Conservation (phyloP, 2,888 invertebrate genomes). For the Epinotia demarniana region DNA sequence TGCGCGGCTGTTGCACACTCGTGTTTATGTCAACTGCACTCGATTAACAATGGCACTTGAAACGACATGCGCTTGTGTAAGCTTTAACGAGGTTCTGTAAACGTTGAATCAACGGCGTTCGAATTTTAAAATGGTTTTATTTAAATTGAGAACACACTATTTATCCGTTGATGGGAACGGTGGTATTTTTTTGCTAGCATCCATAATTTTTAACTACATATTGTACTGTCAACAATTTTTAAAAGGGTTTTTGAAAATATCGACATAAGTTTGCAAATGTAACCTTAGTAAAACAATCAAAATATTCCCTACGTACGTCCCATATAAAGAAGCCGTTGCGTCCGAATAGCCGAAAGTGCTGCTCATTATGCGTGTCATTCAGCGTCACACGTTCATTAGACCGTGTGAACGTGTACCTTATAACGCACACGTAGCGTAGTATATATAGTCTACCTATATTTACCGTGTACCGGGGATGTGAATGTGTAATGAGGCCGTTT, state of each 20-base stretch:
- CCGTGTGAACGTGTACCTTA: slow-evolving; percentile 13
- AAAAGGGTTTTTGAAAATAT: too few relatives aligned
- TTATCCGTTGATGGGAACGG: neutral
- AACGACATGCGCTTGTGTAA: slow-evolving; percentile 11
- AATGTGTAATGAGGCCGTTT: slow-evolving; percentile 23
- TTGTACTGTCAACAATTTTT: too few relatives aligned
- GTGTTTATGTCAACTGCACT: slow-evolving; percentile 41
- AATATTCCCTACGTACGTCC: neutral
- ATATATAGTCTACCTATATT: neutral
- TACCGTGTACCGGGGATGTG: slow-evolving; percentile 2
- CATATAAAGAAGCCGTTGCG: neutral
- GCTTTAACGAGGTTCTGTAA: slow-evolving; percentile 19
- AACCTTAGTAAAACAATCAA: neutral
- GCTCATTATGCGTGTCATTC: slow-evolving; percentile 29
- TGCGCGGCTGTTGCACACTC: slow-evolving; percentile 37
- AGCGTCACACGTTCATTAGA: slow-evolving; percentile 27
- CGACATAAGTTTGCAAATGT: neutral
- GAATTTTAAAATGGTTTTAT: slow-evolving; percentile 8
- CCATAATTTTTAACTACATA: neutral
- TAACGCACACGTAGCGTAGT: neutral
- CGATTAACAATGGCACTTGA: slow-evolving; percentile 22
- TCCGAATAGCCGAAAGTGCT: neutral
- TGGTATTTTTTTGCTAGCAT: neutral
- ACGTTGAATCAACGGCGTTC: slow-evolving; percentile 1
- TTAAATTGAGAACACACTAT: neutral